phyloP scores from a whole-genome alignment of 2,797 vertebrate genomes.

The Chaunax sp. region DNA sequence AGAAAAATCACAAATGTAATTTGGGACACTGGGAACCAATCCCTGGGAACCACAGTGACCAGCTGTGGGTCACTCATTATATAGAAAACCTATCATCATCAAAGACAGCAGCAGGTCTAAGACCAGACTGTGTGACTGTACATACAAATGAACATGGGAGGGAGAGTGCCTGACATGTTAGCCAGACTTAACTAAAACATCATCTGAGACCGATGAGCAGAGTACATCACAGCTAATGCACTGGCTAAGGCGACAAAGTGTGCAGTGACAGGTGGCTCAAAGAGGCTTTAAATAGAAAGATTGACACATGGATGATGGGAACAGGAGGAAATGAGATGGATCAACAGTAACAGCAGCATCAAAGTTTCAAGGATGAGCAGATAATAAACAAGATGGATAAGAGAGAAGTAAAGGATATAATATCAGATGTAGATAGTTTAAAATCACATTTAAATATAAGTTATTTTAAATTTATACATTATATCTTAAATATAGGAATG shows the following conservation, averaged over 20 bases:
- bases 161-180: slow-evolving; percentile 16
- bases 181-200: slow-evolving; percentile 11
- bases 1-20: too few relatives aligned
- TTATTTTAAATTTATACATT: slow-evolving; percentile 39
- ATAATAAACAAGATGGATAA: slow-evolving; percentile 28
- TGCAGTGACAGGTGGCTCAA: slow-evolving; percentile 53
- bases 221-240: slow-evolving; percentile 60
- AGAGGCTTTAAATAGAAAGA: slow-evolving; percentile 31
- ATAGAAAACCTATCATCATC: not conserved
- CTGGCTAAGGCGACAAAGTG: slow-evolving; percentile 70
- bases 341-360: slow-evolving; percentile 32
- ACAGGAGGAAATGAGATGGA: slow-evolving; percentile 31
- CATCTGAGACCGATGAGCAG: not conserved
- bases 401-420: not conserved
- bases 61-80: too few relatives aligned
- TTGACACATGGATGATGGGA: slow-evolving; percentile 49
- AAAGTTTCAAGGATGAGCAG: slow-evolving; percentile 32
- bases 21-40: too few relatives aligned
- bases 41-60: too few relatives aligned
- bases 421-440: slow-evolving; percentile 18
- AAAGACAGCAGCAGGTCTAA: slow-evolving; percentile 1
- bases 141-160: not conserved
- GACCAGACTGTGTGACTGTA: not conserved
- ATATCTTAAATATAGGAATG: slow-evolving; percentile 44
- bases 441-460: slow-evolving; percentile 34